Conservation (phyloP, 2,113 vertebrate genomes). For the Ictalurus furcatus region DNA sequence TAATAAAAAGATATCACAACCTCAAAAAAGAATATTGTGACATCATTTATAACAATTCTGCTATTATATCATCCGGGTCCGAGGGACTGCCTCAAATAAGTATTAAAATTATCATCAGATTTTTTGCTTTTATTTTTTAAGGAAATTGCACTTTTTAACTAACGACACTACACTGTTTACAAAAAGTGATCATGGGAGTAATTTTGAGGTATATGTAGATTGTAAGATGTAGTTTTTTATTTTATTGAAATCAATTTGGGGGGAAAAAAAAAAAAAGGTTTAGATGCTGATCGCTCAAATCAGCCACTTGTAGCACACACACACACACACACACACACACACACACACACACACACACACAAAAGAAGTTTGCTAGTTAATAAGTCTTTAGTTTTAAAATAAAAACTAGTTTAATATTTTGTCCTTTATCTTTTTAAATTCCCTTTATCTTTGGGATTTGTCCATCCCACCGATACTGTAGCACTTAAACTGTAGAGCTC, state of each 20-base stretch:
- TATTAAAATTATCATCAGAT: too few species aligned
- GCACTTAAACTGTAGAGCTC: not conserved
- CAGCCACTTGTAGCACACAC: too few species aligned
- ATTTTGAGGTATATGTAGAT: not conserved
- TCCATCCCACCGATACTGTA: not conserved
- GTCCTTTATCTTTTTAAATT: not conserved
- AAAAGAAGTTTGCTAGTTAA: not conserved
- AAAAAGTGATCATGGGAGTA: not conserved
- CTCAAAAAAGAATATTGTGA: too few species aligned
- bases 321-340: too few species aligned
- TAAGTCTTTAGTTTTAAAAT: not conserved
- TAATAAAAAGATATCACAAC: too few species aligned
- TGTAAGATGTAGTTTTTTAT: not conserved
- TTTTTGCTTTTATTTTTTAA: too few species aligned
- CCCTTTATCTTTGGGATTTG: not conserved
- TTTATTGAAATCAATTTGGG: not conserved
- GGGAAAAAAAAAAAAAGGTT: not conserved
- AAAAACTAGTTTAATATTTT: not conserved
- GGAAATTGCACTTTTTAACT: too few species aligned
- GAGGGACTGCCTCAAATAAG: too few species aligned
- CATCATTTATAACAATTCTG: too few species aligned
- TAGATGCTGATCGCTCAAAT: not conserved
- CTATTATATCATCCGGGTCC: too few species aligned
- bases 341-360: too few species aligned
- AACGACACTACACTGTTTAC: not conserved